Conservation (phyloP, 2,113 vertebrate species). For the Platanista minor region DNA sequence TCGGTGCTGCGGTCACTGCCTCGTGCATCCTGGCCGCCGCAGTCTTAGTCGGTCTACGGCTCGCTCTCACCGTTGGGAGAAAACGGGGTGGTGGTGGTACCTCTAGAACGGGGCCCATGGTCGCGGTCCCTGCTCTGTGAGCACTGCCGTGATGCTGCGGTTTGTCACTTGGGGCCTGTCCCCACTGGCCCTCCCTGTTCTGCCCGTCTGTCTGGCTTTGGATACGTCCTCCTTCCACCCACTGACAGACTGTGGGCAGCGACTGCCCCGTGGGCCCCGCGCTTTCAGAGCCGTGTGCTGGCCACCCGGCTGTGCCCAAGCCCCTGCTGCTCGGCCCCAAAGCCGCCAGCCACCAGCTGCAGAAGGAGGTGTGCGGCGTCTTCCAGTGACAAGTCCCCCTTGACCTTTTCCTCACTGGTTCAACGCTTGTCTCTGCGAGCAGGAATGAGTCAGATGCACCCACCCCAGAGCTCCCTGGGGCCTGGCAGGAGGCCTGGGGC, state of each 20-base stretch:
- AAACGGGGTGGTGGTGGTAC: accelerated
- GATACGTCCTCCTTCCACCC: not conserved
- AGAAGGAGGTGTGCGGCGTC: not conserved
- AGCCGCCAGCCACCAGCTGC: not conserved
- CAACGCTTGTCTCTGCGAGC: not conserved
- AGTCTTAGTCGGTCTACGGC: accelerated
- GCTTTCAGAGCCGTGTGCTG: not conserved
- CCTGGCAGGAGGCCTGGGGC: not conserved
- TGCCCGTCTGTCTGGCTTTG: not conserved
- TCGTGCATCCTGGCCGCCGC: accelerated
- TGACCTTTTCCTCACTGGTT: accelerated
- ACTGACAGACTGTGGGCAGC: no score
- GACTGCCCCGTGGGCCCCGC: accelerated
- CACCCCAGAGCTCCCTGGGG: not conserved
- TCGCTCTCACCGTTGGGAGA: not conserved
- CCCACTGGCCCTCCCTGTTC: not conserved
- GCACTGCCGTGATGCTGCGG: accelerated
- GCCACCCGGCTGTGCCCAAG: not conserved
- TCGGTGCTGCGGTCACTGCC: accelerated
- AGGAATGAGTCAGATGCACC: no score
- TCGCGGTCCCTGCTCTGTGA: not conserved
- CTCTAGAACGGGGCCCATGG: accelerated
- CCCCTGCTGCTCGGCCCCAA: no score
- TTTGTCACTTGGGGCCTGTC: not conserved
- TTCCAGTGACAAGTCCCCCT: no score